Base-by-base conservation (phyloP, 2,797 vertebrate species). In the Scarus forsteni region DNA sequence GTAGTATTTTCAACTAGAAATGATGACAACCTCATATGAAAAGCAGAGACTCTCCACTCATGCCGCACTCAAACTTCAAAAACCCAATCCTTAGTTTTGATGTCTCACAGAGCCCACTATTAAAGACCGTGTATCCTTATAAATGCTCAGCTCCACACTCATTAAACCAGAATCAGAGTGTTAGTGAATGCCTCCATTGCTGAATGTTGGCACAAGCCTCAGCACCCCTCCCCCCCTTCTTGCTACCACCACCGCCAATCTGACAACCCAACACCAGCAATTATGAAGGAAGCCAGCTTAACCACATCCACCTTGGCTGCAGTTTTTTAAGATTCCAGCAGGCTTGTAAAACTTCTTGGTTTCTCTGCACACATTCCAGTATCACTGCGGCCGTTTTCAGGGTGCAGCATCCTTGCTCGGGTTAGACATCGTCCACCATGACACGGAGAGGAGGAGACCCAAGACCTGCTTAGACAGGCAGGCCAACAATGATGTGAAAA, bases 181-280 rank as follows among this genome's bases (percentile, higher is more conserved):
- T 83, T 77, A 77, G 78, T 92, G 89, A 92, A 92, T 88, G 88
- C 75, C 81, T 88, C 86, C 64, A 79, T 89, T 92, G 85, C 91
- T 91, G 81, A 88, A 85, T 88, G 86, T 81, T 93, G 88, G 91
- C 90, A 91, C 66, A 77, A 73, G 76, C 66, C 48, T 59, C 62
- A 46, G 9, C 66, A 59, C 68, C 85, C 79, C 70, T 35, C 42
- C 5, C 74, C 72, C 61, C 77, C 81, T 54, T 73, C 83, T 55
- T 66, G 73, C 82, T 68, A 81, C 83, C 87, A 86, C 78, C 88
- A 82, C 88, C 85, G 84, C 84, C 78, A 92, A 89, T 92, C 87
- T 90, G 88, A 92, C 92, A 93, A 92, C 90, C 91, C 91, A 92
- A 93, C 88, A 94, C 93, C 92, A 90, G 89, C 91, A 94, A 93